Evolutionary conservation across 1,140 invertebrate genomes (phyloP).

Genomic region (Leguminivora glycinivorella): DNA sequence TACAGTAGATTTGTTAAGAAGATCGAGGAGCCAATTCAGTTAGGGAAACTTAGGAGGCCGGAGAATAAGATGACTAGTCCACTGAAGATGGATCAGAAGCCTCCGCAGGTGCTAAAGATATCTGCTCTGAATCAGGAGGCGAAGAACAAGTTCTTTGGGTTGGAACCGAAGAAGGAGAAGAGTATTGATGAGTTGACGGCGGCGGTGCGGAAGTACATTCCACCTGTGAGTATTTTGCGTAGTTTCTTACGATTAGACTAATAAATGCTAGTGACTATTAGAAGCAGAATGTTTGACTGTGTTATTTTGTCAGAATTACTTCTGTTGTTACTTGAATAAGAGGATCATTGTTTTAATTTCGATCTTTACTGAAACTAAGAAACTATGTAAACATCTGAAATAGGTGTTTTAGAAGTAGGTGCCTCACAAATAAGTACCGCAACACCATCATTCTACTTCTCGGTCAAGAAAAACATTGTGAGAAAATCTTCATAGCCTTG

Average conservation of each 20-base stretch:
- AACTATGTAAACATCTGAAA: too few species aligned
- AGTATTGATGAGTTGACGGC: constrained; percentile 65
- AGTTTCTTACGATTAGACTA: not conserved
- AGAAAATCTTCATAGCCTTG: too few species aligned
- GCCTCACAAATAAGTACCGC: too few species aligned
- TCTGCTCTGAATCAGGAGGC: constrained; percentile 64
- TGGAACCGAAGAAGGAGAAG: constrained; percentile 65
- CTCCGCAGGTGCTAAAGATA: constrained; percentile 58
- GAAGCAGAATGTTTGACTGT: too few species aligned
- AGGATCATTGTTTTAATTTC: too few species aligned
- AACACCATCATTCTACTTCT: too few species aligned
- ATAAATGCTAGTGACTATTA: too few species aligned
- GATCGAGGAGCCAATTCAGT: constrained; percentile 62
- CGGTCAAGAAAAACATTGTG: too few species aligned
- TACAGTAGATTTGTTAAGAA: constrained; percentile 60
- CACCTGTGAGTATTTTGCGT: constrained; percentile 55
- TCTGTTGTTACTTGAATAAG: too few species aligned
- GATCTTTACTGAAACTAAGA: too few species aligned
- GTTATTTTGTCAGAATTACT: too few species aligned
- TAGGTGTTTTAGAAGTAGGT: too few species aligned
- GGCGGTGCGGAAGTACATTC: constrained; percentile 72
- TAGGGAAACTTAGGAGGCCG: constrained; percentile 63
- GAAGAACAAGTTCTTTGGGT: constrained; percentile 71
- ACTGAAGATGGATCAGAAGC: constrained; percentile 47
- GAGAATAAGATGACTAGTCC: constrained; percentile 44